Conservation (phyloP, 2,797 vertebrate genomes). For the Triplophysa yarkandensis region DNA sequence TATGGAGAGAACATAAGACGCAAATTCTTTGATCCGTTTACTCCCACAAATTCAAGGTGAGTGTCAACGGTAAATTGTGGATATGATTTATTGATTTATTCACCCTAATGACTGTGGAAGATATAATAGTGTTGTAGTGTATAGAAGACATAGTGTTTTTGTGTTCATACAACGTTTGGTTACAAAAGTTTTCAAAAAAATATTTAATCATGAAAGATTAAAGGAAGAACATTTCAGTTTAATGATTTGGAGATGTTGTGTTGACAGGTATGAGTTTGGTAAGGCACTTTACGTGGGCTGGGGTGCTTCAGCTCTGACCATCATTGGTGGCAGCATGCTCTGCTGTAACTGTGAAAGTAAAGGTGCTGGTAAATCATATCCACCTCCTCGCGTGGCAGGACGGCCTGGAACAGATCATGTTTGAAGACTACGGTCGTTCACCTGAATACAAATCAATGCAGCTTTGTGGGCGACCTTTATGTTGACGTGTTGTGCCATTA, state of each 20-base stretch:
- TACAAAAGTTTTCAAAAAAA: no score
- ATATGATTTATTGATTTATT: not conserved
- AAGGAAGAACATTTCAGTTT: no score
- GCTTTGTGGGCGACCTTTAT: not conserved
- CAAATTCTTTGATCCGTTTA: conserved; percentile 76
- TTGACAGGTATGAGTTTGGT: conserved; percentile 89
- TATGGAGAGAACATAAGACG: conserved; percentile 71
- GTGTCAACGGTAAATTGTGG: not conserved
- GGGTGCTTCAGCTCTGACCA: conserved; percentile 81
- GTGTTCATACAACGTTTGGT: no score
- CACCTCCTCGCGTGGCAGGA: conserved; percentile 55
- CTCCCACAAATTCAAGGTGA: conserved; percentile 76
- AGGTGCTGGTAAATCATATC: conserved; percentile 45
- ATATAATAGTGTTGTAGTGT: no score
- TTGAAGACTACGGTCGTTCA: not conserved
- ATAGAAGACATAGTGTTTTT: no score
- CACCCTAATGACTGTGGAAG: not conserved
- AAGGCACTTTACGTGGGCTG: conserved; percentile 91
- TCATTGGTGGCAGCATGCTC: conserved; percentile 88
- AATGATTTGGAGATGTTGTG: not conserved
- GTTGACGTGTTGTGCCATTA: not conserved
- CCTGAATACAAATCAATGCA: not conserved
- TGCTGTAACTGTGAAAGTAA: conserved; percentile 79
- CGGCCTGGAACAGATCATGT: conserved; percentile 13
- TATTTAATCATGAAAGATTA: no score